Evolutionary conservation across 2,797 vertebrate species (phyloP).

Genomic region (Agapornis canus): DNA sequence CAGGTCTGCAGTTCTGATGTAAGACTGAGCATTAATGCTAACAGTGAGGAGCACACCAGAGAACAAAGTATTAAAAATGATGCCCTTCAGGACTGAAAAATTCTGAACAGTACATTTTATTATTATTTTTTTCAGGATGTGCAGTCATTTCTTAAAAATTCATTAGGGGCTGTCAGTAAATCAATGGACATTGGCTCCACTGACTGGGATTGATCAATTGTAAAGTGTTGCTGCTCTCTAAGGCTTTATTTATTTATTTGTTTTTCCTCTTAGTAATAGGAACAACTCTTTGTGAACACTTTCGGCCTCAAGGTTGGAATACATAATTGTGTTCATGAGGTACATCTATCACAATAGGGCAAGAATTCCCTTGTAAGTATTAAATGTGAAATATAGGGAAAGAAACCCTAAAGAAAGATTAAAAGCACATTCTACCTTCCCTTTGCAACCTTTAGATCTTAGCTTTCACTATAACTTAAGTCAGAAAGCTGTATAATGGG

Average conservation of each 20-base stretch:
- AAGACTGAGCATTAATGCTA: not conserved
- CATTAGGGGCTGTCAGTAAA: conserved; percentile 23
- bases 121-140: not conserved
- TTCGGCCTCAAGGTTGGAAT: conserved; percentile 29
- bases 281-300: not conserved
- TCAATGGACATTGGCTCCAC: not conserved
- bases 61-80: not conserved
- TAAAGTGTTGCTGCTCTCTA: not conserved
- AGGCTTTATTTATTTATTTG: not conserved
- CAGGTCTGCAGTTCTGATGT: not conserved
- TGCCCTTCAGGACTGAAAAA: not conserved
- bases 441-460: not conserved
- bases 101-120: not conserved
- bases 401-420: not conserved
- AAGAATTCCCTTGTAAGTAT: not conserved
- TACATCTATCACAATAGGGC: not conserved
- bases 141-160: not conserved
- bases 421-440: not conserved
- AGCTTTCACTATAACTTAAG: not conserved
- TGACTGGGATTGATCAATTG: conserved; percentile 38
- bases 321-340: not conserved
- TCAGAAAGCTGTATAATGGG: not conserved
- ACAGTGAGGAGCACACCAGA: not conserved
- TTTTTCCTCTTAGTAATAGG: not conserved
- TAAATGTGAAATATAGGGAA: not conserved